Evolutionary conservation across 2,888 invertebrate species (phyloP).

Genomic region (Stenchaetothrips biformis): DNA sequence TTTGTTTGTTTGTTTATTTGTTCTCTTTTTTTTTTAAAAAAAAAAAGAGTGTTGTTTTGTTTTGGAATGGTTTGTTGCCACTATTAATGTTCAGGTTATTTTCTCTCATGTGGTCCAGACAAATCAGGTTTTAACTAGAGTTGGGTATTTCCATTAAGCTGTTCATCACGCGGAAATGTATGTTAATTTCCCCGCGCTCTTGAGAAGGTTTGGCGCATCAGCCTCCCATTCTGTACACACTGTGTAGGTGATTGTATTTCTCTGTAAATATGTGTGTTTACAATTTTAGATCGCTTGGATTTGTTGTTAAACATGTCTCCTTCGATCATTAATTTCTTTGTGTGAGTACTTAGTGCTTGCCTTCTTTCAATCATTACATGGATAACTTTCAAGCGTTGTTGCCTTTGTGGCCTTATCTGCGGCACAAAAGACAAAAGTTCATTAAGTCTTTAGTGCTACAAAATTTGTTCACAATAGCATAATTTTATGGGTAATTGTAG

Average conservation of each 20-base stretch:
- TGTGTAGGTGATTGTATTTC: neutral
- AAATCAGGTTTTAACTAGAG: too few species aligned
- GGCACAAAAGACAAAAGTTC: neutral
- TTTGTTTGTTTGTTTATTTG: neutral
- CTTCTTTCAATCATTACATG: neutral
- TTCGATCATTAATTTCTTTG: neutral
- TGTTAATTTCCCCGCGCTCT: too few species aligned
- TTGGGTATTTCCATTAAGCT: too few species aligned
- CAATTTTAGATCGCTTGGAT: slow-evolving; percentile 5
- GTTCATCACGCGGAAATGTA: too few species aligned
- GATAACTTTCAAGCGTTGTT: neutral
- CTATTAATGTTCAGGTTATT: too few species aligned
- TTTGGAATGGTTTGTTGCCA: too few species aligned
- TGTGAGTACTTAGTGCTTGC: neutral
- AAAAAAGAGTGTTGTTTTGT: too few species aligned
- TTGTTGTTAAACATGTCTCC: slow-evolving; percentile 3
- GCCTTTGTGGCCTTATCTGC: neutral
- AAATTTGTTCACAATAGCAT: slow-evolving; percentile 16
- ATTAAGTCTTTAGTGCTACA: neutral
- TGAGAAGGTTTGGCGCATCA: neutral
- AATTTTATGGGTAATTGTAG: slow-evolving; percentile 11
- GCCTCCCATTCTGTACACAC: neutral
- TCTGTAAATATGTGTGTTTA: slow-evolving; percentile 19
- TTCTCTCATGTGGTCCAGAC: too few species aligned
- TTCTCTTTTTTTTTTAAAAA: neutral